A percentile compares a stretch with the other conserved stretches of the same genome.
Evolutionary conservation across 2,888 invertebrate species (phyloP).

Genomic region (Cylindroiulus punctatus): DNA sequence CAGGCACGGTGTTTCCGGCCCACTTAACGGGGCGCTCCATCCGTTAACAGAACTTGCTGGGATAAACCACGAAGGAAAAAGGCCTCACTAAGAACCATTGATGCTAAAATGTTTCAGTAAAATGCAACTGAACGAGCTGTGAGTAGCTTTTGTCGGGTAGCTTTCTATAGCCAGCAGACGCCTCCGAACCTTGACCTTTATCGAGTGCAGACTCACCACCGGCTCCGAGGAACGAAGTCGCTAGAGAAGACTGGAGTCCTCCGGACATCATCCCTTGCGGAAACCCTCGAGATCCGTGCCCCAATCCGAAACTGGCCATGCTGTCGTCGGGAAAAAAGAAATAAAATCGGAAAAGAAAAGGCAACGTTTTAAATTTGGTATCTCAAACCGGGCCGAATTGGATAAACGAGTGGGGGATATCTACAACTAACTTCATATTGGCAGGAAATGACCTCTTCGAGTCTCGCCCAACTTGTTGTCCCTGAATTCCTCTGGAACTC

Average conservation of each 20-base stretch:
- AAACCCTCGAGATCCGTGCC: conserved; percentile 56
- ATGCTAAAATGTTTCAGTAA: no score
- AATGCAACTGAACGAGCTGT: background rate
- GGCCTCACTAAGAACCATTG: no score
- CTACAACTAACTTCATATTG: conserved; percentile 54
- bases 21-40: no score
- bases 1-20: no score
- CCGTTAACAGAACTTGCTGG: no score
- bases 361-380: background rate
- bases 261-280: conserved; percentile 56
- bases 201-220: background rate
- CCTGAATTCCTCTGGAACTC: conserved; percentile 56
- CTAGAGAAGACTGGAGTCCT: conserved; percentile 54
- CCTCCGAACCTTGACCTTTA: background rate
- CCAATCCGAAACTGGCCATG: conserved; percentile 57
- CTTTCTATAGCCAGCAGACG: background rate
- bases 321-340: background rate
- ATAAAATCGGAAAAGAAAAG: no score
- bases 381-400: background rate
- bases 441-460: conserved; percentile 57
- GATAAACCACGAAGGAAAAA: no score
- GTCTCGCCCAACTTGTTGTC: conserved; percentile 56
- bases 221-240: conserved; percentile 46
- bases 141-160: no score
- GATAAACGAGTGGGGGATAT: background rate